A percentile compares a stretch with the other conserved stretches of the same genome.
Conservation (phyloP, 2,888 invertebrate genomes). For the Pristionchus exspectatus region DNA sequence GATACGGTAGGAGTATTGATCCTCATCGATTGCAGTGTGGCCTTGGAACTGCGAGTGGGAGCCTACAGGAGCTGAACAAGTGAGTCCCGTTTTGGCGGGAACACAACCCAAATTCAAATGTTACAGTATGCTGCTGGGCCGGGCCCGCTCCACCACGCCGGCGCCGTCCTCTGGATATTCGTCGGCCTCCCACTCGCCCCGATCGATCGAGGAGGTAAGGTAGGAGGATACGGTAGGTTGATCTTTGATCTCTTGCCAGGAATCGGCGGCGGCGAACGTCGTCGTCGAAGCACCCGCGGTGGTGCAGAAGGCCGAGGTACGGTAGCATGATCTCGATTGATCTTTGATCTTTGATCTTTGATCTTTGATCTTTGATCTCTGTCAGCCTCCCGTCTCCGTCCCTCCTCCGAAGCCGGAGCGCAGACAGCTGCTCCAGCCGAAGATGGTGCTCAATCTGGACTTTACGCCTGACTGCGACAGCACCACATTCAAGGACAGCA, state of each 20-base stretch:
- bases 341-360: neutral
- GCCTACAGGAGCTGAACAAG: slow-evolving; percentile 25
- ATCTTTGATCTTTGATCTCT: neutral
- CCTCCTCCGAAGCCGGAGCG: slow-evolving; percentile 14
- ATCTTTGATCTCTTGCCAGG: neutral
- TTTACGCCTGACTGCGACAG: neutral
- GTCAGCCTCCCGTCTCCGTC: neutral
- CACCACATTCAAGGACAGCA: slow-evolving; percentile 25
- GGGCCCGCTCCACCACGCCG: neutral
- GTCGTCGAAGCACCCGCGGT: neutral
- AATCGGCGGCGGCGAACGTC: neutral
- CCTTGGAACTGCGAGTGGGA: neutral
- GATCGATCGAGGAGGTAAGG: neutral
- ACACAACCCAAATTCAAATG: neutral
- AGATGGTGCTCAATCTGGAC: neutral
- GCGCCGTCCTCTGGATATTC: slow-evolving; percentile 13
- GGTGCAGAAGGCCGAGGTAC: neutral
- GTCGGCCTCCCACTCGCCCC: slow-evolving; percentile 38
- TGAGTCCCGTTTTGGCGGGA: neutral
- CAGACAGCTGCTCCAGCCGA: neutral
- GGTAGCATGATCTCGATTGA: neutral
- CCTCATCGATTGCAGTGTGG: neutral
- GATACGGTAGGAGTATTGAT: neutral
- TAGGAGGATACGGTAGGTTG: neutral
- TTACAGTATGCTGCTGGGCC: slow-evolving; percentile 35